phyloP scores from a whole-genome alignment of 53 echinoderm and acorn worm genomes.

The Apostichopus leukothele region DNA sequence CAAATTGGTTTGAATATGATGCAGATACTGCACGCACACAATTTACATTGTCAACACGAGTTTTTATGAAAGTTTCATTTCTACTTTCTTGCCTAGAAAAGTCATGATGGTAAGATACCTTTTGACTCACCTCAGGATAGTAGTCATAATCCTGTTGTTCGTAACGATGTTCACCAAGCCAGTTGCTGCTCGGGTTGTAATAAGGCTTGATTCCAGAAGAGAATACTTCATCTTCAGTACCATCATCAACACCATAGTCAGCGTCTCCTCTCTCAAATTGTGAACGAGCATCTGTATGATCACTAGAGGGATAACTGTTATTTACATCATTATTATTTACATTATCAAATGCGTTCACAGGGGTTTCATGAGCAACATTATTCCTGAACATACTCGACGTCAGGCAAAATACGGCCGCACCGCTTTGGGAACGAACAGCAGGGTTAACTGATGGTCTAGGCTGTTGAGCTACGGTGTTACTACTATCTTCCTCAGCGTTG shows the following conservation, averaged over 20 bases:
- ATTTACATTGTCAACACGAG: not conserved
- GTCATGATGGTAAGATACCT: slow-evolving; percentile 35
- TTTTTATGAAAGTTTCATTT: not conserved
- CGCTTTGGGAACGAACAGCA: not conserved
- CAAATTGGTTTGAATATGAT: not conserved
- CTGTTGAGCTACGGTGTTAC: not conserved
- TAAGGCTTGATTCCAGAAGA: not conserved
- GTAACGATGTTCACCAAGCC: slow-evolving; percentile 8
- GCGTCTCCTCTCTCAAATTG: not conserved
- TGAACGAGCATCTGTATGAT: slow-evolving; percentile 5
- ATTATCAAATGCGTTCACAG: not conserved
- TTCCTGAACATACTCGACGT: slow-evolving; percentile 28
- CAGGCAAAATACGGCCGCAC: slow-evolving; percentile 36
- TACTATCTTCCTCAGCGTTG: not conserved
- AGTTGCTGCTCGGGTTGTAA: slow-evolving; percentile 46
- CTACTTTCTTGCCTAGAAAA: not conserved
- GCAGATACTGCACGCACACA: not conserved
- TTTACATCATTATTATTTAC: slow-evolving; percentile 23
- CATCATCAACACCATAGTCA: not conserved
- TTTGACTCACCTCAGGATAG: slow-evolving; percentile 37
- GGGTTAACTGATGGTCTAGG: not conserved
- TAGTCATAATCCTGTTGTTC: slow-evolving; percentile 12
- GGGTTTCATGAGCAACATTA: not conserved
- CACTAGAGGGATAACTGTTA: slow-evolving; percentile 40
- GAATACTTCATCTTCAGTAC: slow-evolving; percentile 25